Evolutionary conservation across 2,113 vertebrate genomes (phyloP), one percentile per base, ranked within the genome.

Genomic region (Pogona vitticeps): DNA sequence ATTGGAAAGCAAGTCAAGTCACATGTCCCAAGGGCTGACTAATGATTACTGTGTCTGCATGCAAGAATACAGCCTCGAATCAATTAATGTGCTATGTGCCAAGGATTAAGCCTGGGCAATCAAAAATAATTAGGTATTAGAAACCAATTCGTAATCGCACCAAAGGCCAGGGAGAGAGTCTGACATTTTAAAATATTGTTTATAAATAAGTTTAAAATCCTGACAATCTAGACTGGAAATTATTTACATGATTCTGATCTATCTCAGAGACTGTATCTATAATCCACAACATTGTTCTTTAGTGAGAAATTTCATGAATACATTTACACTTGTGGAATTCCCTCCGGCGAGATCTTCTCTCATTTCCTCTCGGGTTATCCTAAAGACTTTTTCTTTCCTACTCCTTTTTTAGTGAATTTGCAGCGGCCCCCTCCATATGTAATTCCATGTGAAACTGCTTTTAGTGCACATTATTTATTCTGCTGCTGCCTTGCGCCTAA

Each of bases 51-150:
- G 58, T 63, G 82, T 76, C 72, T 76, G 72, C 61, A 84, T 76
- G 82, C 68, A 73, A 72, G 56, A 80, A 73, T 63, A 36, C 58
- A 80, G 56, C 36, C 79, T 81, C 81, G 78, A 73, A 86, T 73
- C 85, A 80, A 73, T 75, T 86, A 86, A 86, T 80, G 56, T 73
- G 56, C 77, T 73, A 61, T 86, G 85, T 80, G 85, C 77, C 68
- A 12, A 72, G 68, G 78, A 86, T 80, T 86, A 73, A 86, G 36
- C 33, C 77, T 63, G 38, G 67, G 58, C 77, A 86, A 86, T 73
- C 56, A 80, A 86, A 86, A 86, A 80, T 73, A 73, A 86, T 80
- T 80, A 86, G 68, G 58, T 63, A 73, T 86, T 80, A 80, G 85
- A 65, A 65, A 14, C n/a, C 63, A 86, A 80, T n/a, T 73, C 67